Conservation (phyloP, 2,797 vertebrate species). For the Anas flavirostris region DNA sequence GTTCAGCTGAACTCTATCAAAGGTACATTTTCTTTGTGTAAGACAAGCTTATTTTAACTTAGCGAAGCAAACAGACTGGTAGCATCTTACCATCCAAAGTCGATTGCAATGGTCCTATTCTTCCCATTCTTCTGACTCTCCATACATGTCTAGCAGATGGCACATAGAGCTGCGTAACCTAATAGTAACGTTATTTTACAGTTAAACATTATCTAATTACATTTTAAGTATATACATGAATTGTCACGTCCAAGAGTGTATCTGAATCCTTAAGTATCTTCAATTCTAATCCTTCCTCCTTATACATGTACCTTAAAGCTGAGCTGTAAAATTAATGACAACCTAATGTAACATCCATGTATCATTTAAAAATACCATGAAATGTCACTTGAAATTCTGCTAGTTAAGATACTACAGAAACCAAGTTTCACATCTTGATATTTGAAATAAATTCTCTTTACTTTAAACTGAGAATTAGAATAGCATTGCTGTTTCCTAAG, state of each 20-base stretch:
- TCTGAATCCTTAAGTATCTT: not conserved
- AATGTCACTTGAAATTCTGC: not conserved
- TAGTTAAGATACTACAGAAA: not conserved
- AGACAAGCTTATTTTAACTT: not conserved
- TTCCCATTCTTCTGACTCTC: conserved; percentile 94
- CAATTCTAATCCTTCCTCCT: not conserved
- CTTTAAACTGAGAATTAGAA: not conserved
- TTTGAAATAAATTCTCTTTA: not conserved
- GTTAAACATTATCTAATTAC: not conserved
- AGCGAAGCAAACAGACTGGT: not conserved
- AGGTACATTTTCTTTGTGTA: not conserved
- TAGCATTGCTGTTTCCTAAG: not conserved
- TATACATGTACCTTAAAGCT: not conserved
- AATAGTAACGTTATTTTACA: not conserved
- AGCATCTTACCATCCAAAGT: conserved; percentile 90
- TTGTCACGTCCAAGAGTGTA: not conserved
- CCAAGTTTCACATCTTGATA: not conserved
- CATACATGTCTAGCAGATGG: conserved; percentile 94
- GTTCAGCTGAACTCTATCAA: not conserved
- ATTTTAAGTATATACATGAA: not conserved
- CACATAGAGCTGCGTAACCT: conserved; percentile 98
- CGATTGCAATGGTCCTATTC: conserved; percentile 95
- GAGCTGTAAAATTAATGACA: not conserved
- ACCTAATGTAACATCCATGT: not conserved
- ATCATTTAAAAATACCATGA: not conserved